phyloP scores from a whole-genome alignment of 2,797 vertebrate genomes.

The Squalus acanthias region DNA sequence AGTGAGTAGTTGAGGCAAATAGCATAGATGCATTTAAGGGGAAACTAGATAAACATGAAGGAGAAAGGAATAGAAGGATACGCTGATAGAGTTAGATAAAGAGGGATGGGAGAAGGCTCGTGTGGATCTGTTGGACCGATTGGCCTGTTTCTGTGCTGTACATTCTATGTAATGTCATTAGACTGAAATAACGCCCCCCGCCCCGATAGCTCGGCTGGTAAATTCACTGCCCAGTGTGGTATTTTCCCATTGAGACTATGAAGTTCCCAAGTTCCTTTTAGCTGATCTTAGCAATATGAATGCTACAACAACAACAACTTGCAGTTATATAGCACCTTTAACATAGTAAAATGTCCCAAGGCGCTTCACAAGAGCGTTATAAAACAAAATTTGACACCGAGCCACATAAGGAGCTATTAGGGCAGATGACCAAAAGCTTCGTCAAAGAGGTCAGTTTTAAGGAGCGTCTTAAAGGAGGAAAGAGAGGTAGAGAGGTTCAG shows the following conservation, averaged over 20 bases:
- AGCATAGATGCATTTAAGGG: not conserved
- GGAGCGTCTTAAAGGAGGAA: no score
- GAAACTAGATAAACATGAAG: not conserved
- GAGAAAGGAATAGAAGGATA: not conserved
- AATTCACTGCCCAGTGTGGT: not conserved
- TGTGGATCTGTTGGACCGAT: not conserved
- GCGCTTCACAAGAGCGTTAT: no score
- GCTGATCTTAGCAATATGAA: not conserved
- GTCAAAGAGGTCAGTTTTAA: no score
- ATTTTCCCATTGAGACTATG: not conserved
- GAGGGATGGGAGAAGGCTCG: not conserved
- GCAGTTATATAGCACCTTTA: no score
- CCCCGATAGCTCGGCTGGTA: not conserved
- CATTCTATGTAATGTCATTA: not conserved
- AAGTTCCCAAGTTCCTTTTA: not conserved
- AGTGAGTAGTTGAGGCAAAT: not conserved
- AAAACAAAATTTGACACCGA: no score
- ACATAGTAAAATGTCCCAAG: no score
- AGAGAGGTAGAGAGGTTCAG: no score
- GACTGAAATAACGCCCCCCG: not conserved
- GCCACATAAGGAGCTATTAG: no score
- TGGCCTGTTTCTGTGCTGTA: not conserved
- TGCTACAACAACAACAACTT: not conserved
- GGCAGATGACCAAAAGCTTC: no score
- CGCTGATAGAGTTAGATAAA: not conserved